Evolutionary conservation across 2,797 vertebrate genomes (phyloP), one percentile per base, ranked within the genome.

Genomic region (Kryptopterus vitreolus): DNA sequence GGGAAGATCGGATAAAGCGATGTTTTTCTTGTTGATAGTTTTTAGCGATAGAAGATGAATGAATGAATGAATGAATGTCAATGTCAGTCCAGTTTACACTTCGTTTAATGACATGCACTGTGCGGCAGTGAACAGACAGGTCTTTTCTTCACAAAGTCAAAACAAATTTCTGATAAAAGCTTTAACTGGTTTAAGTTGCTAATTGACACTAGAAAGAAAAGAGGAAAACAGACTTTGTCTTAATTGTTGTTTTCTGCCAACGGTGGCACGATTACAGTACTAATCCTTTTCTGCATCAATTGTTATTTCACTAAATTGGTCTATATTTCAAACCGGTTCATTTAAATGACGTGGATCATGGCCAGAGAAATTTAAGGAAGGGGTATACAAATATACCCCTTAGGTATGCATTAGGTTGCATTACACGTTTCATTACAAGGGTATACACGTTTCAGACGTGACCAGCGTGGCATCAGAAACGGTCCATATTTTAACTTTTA

Each of bases 401-500:
- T 2, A 2, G 2, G 46, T 38, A n/a, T n/a, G n/a, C n/a, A n/a
- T n/a, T n/a, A n/a, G n/a, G n/a, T n/a, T n/a, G n/a, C n/a, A n/a
- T n/a, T n/a, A n/a, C n/a, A n/a, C n/a, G n/a, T n/a, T n/a, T n/a
- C n/a, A n/a, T n/a, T n/a, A n/a, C n/a, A n/a, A n/a, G n/a, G n/a
- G n/a, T n/a, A n/a, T n/a, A 10, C 24, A 33, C 50, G 33, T 58
- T 20, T 75, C 29, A 35, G 8, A 57, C 35, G 18, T 46, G 53
- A 55, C 59, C 20, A 35, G 18, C 72, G 12, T 38, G 24, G 31
- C n/a, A 24, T n/a, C 8, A 59, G 66, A 57, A 12, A 52, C 57
- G 26, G 20, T 46, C 57, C 31, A 53, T 81, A 53, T 62, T 76
- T 77, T n/a, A 62, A n/a, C 13, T 58, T 33, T 43, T 35, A 29